These are phyloP conservation scores for Folsomia candida DNA, from an alignment of 2,888 invertebrate species.

Conservation along the genomic window DNA sequence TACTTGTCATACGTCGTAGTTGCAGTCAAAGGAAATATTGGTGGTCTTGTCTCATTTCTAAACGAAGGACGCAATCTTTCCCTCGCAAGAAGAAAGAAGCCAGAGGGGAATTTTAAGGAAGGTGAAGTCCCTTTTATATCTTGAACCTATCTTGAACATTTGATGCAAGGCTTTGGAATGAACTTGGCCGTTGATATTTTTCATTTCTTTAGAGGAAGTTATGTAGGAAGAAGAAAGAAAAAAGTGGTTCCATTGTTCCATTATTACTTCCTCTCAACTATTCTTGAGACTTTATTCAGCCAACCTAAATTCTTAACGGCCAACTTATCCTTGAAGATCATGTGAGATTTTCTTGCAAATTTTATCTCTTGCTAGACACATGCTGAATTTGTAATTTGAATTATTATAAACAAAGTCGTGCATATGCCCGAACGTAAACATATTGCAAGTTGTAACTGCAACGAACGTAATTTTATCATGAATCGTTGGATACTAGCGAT, in stretches of 20 bases:
- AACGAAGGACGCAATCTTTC: not conserved
- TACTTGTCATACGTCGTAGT: too few relatives aligned
- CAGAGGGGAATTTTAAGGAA: not conserved
- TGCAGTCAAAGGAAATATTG: too few relatives aligned
- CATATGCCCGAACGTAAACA: too few relatives aligned
- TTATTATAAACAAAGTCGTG: too few relatives aligned
- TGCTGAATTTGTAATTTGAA: too few relatives aligned
- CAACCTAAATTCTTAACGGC: not conserved
- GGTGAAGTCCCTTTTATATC: not conserved
- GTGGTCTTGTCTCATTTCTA: too few relatives aligned
- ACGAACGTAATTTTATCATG: too few relatives aligned
- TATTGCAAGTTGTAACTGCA: too few relatives aligned
- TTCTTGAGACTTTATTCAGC: not conserved
- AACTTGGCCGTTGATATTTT: not conserved
- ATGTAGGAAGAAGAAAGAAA: not conserved
- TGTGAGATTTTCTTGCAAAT: not conserved
- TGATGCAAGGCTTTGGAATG: not conserved
- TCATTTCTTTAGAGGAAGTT: not conserved
- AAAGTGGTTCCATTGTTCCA: conserved; percentile 1
- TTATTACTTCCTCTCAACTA: not conserved
- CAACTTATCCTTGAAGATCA: not conserved
- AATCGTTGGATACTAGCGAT: too few relatives aligned
- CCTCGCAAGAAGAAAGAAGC: not conserved
- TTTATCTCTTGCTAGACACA: too few relatives aligned
- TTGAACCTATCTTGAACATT: not conserved